Evolutionary conservation across 53 echinoderm and acorn worm genomes (phyloP), one percentile per base, ranked within the genome.

Genomic region (Temnopleurus reevesii): DNA sequence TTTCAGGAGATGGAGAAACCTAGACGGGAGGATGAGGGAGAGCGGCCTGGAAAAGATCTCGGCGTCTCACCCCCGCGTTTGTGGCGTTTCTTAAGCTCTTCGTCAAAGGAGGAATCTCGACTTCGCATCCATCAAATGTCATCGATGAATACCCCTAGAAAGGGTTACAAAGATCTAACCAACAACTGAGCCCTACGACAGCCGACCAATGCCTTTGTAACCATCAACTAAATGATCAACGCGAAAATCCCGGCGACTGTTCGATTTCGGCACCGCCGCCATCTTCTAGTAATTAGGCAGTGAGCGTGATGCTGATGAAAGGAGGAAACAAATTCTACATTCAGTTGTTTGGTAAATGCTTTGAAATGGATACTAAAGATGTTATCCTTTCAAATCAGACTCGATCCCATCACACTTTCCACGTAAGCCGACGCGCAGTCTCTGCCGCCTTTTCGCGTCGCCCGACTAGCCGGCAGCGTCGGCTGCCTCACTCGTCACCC

Each of bases 71-170:
- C 79, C 45, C 79, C 15, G 51, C 47, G 36, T 71, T 65, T 79
- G 12, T 28, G 49, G 15, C 30, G 47, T 28, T 47, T 79, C 79
- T 29, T 47, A 47, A 79, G 47, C 79, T 77, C 26, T 8, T 47
- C 79, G 49, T 49, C 28, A 49, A 46, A 79, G 27, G 71, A 41
- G 41, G 71, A 71, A 71, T 24, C 27, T 79, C 27, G 13, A 28
- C 46, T 79, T 34, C 46, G 46, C 79, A 79, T 79, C 79, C 79
- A 79, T 79, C 79, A 79, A 79, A 79, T 79, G 79, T 79, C 79
- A 79, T 5, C 46, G 27, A 29, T 79, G 79, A 79, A 79, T 79
- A 49, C 49, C 36, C 28, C 46, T 46, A 79, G 46, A 19, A 79
- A 49, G 25, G 46, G 46, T 79, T 29, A 47, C 79, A 49, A 79